Evolutionary conservation across 2,113 vertebrate species (phyloP).

Genomic region (Poeciliopsis prolifica): DNA sequence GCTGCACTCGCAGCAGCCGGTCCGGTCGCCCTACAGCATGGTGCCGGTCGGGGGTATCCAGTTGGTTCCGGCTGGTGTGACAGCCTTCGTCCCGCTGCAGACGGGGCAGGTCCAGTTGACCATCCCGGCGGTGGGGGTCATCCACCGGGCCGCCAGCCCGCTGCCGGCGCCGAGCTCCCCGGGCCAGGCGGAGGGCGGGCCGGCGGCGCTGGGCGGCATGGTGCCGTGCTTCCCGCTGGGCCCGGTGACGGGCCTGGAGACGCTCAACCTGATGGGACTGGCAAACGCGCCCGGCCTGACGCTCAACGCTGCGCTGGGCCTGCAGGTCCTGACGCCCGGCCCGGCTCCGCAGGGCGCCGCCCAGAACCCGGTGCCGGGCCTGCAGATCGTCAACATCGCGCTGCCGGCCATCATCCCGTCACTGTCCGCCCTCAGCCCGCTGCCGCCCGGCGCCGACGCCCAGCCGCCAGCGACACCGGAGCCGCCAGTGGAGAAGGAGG

Average conservation of each 20-base stretch:
- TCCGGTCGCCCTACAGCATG: conserved; percentile 86
- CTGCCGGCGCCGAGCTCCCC: conserved; percentile 61
- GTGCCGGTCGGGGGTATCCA: conserved; percentile 93
- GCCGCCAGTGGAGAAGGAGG: not conserved
- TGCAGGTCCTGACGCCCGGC: conserved; percentile 88
- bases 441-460: conserved; percentile 73
- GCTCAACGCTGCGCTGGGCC: conserved; percentile 86
- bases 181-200: conserved; percentile 30
- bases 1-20: conserved; percentile 91
- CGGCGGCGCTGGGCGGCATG: conserved; percentile 77
- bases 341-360: conserved; percentile 80
- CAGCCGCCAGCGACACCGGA: conserved; percentile 17
- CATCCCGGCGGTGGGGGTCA: conserved; percentile 89
- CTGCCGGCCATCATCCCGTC: conserved; percentile 87
- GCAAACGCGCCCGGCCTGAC: conserved; percentile 86
- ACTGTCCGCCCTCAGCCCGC: conserved; percentile 77
- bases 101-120: conserved; percentile 91
- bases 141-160: conserved; percentile 86
- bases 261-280: conserved; percentile 88
- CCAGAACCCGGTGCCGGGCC: conserved; percentile 83
- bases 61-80: conserved; percentile 88
- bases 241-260: conserved; percentile 87
- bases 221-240: conserved; percentile 91
- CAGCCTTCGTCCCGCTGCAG: conserved; percentile 93
- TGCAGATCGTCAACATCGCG: conserved; percentile 94